A percentile compares a stretch with the other conserved stretches of the same genome.
Evolutionary conservation across 2,113 vertebrate genomes (phyloP).

Genomic region (Elephas maximus): DNA sequence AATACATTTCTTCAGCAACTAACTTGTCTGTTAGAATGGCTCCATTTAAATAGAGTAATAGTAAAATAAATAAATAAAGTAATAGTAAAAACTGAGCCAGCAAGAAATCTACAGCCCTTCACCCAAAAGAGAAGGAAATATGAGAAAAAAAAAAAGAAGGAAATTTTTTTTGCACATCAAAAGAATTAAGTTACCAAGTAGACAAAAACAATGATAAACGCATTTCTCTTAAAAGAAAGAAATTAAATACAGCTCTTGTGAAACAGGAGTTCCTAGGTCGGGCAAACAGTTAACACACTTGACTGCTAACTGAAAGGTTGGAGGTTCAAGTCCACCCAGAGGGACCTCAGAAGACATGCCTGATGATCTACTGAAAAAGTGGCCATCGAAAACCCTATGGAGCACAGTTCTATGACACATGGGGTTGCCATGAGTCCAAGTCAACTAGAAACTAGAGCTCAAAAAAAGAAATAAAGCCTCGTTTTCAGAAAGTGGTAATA

Average conservation of each 20-base stretch:
- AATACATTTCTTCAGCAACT: not conserved
- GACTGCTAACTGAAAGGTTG: too few relatives aligned
- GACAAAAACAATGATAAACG: not conserved
- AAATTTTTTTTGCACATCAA: not conserved
- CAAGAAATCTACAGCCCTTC: not conserved
- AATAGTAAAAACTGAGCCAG: not conserved
- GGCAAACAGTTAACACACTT: too few relatives aligned
- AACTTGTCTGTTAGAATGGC: not conserved
- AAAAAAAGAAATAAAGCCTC: not conserved
- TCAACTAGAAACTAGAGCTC: not conserved
- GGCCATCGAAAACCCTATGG: too few relatives aligned
- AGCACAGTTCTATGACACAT: too few relatives aligned
- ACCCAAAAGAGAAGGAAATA: not conserved
- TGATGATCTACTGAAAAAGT: too few relatives aligned
- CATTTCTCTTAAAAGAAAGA: not conserved
- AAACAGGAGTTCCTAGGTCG: not conserved
- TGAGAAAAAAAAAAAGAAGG: not conserved
- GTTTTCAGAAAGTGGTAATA: not conserved
- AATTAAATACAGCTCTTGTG: not conserved
- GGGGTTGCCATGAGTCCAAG: too few relatives aligned
- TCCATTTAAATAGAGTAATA: not conserved
- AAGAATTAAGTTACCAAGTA: not conserved
- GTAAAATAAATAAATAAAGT: not conserved
- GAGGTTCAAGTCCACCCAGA: too few relatives aligned
- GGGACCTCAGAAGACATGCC: too few relatives aligned